Evolutionary conservation across 2,113 vertebrate species (phyloP), one percentile per base, ranked within the genome.

Genomic region (Elephantulus edwardii): DNA sequence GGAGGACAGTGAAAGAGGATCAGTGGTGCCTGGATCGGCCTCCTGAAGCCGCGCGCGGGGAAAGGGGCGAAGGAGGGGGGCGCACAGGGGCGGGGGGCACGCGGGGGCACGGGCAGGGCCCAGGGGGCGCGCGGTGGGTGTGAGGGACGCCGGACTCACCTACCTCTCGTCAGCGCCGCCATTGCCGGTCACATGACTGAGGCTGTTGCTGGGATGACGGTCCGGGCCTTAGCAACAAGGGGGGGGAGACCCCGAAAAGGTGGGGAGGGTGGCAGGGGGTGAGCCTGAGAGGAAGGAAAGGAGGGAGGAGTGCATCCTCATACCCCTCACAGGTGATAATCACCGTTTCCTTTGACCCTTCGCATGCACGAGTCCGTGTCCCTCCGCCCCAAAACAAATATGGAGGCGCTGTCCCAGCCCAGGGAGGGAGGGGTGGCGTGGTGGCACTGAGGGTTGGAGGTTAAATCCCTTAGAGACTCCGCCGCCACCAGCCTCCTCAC

Each of bases 101-200:
- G 64, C 17, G 33, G 14, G 81, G 92, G 22, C 40, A 77, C 74
- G 9, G 54, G 56, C n/a, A 17, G 82, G 89, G 83, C 4, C 78
- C 33, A 48, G 84, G 92, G 94, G 93, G n/a, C 89, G 58, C 93
- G 81, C 75, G 80, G 90, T 66, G 95, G 95, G 88, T 92, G 60
- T 56, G 91, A 94, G 91, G 95, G 94, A 84, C 90, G 88, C 90
- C 79, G 62, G 54, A 70, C 96, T 93, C 82, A 97, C 99, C 98
- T 98, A 99, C 99, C 96, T 98, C 98, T 93, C 98, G 98, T 94
- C 95, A 93, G 95, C 94, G 91, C 94, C 95, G 92, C 94, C 96
- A 95, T 97, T 96, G 96, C 95, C 91, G 95, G 95, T 96, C 90
- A 96, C 93, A 95, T 96, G 97, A 94, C 92, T 92, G 93, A 95